These are phyloP conservation scores for Standfussiana lucernea DNA, from an alignment of 2,888 invertebrate species.

Conservation along the genomic window DNA sequence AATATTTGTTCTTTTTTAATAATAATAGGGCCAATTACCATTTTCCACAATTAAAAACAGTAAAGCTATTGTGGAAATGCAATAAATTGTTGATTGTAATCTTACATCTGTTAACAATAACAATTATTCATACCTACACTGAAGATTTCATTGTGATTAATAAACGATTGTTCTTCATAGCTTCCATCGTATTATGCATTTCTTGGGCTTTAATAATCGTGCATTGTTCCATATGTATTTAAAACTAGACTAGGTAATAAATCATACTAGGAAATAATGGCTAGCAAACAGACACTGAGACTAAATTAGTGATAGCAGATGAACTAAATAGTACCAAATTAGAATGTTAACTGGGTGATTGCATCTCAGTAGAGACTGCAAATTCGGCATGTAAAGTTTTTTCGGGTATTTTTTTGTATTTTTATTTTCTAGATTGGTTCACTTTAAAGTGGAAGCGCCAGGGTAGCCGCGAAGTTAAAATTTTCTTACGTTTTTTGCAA, in stretches of 20 bases:
- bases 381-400: not conserved
- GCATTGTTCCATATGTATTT: constrained; percentile 20
- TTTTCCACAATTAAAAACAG: not conserved
- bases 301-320: constrained; percentile 2
- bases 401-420: too few relatives aligned
- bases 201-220: constrained; percentile 10
- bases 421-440: too few relatives aligned
- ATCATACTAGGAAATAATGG: not conserved
- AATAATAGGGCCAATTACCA: too few relatives aligned
- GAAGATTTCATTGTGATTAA: constrained; percentile 25
- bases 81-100: constrained; percentile 23
- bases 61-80: constrained; percentile 1
- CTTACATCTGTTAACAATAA: constrained; percentile 40
- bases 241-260: not conserved
- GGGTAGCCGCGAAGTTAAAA: too few relatives aligned
- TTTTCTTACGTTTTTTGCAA: too few relatives aligned
- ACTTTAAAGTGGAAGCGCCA: too few relatives aligned
- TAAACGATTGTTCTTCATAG: constrained; percentile 39
- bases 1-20: not conserved
- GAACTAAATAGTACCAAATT: constrained; percentile 25
- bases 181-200: not conserved
- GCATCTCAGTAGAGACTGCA: not conserved
- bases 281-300: not conserved
- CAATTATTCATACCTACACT: constrained; percentile 21
- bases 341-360: constrained; percentile 6